Percentiles rank a stretch among this genome's conserved stretches.
phyloP scores from a whole-genome alignment of 1,140 invertebrate genomes.

The Trichonephila inaurata region DNA sequence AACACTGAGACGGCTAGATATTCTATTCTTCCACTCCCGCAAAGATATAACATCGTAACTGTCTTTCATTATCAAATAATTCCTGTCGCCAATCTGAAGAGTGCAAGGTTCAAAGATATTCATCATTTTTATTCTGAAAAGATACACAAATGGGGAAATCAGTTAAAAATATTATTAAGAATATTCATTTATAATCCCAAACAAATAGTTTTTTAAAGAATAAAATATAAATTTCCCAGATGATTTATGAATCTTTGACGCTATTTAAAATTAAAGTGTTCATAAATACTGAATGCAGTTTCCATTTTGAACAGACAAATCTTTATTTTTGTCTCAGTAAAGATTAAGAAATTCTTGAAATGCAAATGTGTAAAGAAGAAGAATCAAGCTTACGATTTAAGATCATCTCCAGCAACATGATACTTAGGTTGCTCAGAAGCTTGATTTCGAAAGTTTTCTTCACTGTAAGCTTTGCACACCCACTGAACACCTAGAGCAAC shows the following conservation, averaged over 20 bases:
- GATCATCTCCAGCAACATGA: constrained; percentile 87
- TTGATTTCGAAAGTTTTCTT: constrained; percentile 82
- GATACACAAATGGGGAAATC: neutral
- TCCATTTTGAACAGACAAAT: too few relatives aligned
- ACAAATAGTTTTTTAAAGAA: too few relatives aligned
- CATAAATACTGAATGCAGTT: too few relatives aligned
- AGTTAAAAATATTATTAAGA: too few relatives aligned
- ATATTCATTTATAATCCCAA: too few relatives aligned
- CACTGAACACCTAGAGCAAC: constrained; percentile 88
- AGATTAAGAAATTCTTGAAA: neutral
- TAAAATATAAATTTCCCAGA: too few relatives aligned
- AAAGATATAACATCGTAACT: constrained; percentile 83
- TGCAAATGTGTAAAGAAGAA: neutral
- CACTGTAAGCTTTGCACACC: constrained; percentile 85
- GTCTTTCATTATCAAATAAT: constrained; percentile 85
- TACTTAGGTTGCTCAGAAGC: constrained; percentile 86
- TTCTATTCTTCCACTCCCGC: constrained; percentile 82
- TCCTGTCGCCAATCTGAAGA: constrained; percentile 92
- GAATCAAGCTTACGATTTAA: constrained; percentile 79
- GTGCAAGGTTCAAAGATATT: constrained; percentile 94
- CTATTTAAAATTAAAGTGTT: too few relatives aligned
- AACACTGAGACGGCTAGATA: constrained; percentile 33
- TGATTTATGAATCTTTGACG: too few relatives aligned
- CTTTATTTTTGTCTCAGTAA: too few relatives aligned
- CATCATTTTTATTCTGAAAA: constrained; percentile 86